Base-by-base conservation (phyloP, 2,888 invertebrate species). In the Rhabditoides inermis region DNA sequence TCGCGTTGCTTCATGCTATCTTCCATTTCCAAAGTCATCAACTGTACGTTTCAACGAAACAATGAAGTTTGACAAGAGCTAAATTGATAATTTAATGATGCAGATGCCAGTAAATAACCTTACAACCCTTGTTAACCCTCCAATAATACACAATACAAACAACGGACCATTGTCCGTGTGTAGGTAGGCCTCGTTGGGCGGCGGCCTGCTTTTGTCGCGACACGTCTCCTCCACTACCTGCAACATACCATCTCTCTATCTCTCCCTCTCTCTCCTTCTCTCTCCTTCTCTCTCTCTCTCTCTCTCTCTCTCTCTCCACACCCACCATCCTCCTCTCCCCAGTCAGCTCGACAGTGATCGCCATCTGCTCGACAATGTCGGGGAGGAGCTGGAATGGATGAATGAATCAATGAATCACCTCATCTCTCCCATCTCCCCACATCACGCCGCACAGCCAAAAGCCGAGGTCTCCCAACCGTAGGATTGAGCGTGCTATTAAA, bases 261-360 rank as follows among this genome's bases (percentile, higher is more conserved):
- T n/a, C n/a, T n/a, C n/a, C n/a, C n/a, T n/a, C n/a, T n/a, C n/a
- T n/a, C n/a, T n/a, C n/a, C n/a, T n/a, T n/a, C n/a, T n/a, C n/a
- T n/a, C n/a, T n/a, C n/a, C n/a, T n/a, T n/a, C n/a, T n/a, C n/a
- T n/a, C n/a, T n/a, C n/a, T n/a, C n/a, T n/a, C n/a, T n/a, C n/a
- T n/a, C n/a, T n/a, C n/a, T n/a, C n/a, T n/a, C n/a, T n/a, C n/a
- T n/a, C n/a, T n/a, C n/a, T n/a, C n/a, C n/a, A n/a, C n/a, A n/a
- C n/a, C n/a, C n/a, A n/a, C n/a, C n/a, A n/a, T n/a, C 23, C 55
- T 57, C 49, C 62, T 53, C n/a, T 63, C 52, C 7, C 53, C 50
- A 12, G 71, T 68, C 60, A 73, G 42, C 51, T 69, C 67, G 37
- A 64, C 37, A 5, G 68, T 73, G 46, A 58, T 49, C 40, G 59